Conservation (phyloP, 2,113 vertebrate species). For the Gopherus flavomarginatus region DNA sequence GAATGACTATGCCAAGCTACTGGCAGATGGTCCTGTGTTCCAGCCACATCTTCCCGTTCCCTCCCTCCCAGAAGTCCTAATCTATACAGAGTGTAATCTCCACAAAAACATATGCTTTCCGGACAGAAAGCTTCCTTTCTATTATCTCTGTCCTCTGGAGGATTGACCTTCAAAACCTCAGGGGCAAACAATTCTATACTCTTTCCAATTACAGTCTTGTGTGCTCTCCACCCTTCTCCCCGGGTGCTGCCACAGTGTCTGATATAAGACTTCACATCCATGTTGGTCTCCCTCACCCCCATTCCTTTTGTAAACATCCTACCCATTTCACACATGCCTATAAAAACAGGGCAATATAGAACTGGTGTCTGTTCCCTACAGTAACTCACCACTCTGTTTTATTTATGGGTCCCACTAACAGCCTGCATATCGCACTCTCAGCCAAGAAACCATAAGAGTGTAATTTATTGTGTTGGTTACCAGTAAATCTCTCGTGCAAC, state of each 20-base stretch:
- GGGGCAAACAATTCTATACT: not conserved
- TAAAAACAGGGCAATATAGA: not conserved
- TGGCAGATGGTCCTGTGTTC: constrained; percentile 61
- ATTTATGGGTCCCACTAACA: not conserved
- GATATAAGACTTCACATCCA: not conserved
- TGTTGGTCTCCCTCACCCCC: not conserved
- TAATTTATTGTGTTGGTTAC: constrained; percentile 37
- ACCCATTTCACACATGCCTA: not conserved
- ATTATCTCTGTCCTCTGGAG: constrained; percentile 51
- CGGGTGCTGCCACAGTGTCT: not conserved
- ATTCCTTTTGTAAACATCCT: not conserved
- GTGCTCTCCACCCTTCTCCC: not conserved
- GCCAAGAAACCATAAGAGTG: not conserved
- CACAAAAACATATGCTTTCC: constrained; percentile 69
- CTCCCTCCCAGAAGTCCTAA: constrained; percentile 67
- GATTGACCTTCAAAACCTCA: constrained; percentile 15
- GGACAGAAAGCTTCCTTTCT: constrained; percentile 65
- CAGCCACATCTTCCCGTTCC: constrained; percentile 49
- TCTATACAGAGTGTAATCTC: constrained; percentile 55
- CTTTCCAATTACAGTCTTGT: not conserved
- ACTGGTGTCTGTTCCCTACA: not conserved
- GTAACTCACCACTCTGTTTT: not conserved
- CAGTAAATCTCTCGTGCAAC: constrained; percentile 56
- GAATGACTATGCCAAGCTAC: constrained; percentile 58
- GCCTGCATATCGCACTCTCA: not conserved